Base-by-base conservation (phyloP, 2,888 invertebrate genomes). In the Harpalus rufipes region DNA sequence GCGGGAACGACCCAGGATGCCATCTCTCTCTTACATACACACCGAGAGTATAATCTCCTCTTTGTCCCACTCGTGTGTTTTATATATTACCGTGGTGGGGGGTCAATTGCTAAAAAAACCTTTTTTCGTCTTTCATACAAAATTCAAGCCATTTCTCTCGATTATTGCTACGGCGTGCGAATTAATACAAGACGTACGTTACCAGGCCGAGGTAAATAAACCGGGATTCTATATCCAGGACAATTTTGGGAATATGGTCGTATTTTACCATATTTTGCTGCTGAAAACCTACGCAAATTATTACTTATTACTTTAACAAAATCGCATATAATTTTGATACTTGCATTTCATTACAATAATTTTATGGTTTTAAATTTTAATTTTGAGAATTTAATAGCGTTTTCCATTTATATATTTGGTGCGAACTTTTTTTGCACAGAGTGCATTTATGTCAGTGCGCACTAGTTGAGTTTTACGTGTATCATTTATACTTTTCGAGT, bases 91-190 rank as follows among this genome's bases (percentile, higher is more conserved):
- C 88, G 88, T 89, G 88, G 90, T 89, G 89, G 90, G 90, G 89
- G 90, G 89, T 89, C 90, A 90, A 90, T 90, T 90, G 90, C 90
- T 90, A 89, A 90, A 89, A 86, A 90, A 90, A 90, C 89, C 89
- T 90, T 90, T 90, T 90, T 90, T 90, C 90, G 88, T 89, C 89
- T 90, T 90, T 90, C 90, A 90, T 90, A 90, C 90, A 90, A 90
- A 90, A 90, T 90, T 90, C 90, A 89, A 90, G 90, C 90, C 90
- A 90, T 90, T 90, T 90, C 90, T 90, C 89, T 89, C 90, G 90
- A 90, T 90, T 90, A 90, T 90, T 90, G 90, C 89, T 88, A 87
- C 87, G 86, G 87, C 89, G 88, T 89, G 88, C 88, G 89, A 88
- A 88, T 88, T 88, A 89, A 90, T 89, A 89, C 88, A 87, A 88